Percentiles rank a stretch among this genome's conserved stretches.
Conservation (phyloP, 2,113 vertebrate species). For the Centropus bengalensis region DNA sequence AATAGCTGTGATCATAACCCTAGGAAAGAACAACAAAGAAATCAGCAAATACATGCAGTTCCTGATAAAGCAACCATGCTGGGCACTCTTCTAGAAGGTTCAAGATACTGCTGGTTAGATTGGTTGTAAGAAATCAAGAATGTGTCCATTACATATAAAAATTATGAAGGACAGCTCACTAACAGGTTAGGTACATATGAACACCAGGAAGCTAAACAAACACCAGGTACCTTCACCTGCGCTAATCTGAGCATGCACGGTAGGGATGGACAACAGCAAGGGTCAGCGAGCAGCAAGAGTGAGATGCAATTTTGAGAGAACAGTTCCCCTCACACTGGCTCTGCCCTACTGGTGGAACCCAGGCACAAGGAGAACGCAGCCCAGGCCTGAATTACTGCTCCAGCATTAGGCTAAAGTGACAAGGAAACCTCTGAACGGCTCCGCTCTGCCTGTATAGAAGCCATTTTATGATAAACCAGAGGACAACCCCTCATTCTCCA, state of each 20-base stretch:
- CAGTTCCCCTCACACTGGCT: fast-evolving
- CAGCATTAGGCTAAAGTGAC: neutral
- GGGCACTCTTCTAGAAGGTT: neutral
- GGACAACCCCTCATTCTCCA: neutral
- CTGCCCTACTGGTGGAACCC: neutral
- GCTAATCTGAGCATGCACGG: neutral
- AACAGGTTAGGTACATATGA: neutral
- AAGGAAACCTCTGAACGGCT: neutral
- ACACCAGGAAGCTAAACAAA: neutral
- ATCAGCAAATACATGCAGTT: neutral
- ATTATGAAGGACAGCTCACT: neutral
- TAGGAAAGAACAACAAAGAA: conserved; percentile 52
- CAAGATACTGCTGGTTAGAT: neutral
- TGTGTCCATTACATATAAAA: neutral
- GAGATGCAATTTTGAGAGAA: neutral
- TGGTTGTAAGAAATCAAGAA: neutral
- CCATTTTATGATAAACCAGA: neutral
- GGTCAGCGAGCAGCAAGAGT: neutral
- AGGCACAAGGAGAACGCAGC: neutral
- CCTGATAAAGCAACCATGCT: neutral
- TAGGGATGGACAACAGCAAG: neutral
- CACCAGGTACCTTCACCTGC: neutral
- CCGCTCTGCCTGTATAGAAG: neutral
- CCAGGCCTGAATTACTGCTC: neutral
- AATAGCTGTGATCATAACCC: conserved; percentile 98